phyloP scores from a whole-genome alignment of 1,140 invertebrate genomes.

The Mactra quadrangularis region DNA sequence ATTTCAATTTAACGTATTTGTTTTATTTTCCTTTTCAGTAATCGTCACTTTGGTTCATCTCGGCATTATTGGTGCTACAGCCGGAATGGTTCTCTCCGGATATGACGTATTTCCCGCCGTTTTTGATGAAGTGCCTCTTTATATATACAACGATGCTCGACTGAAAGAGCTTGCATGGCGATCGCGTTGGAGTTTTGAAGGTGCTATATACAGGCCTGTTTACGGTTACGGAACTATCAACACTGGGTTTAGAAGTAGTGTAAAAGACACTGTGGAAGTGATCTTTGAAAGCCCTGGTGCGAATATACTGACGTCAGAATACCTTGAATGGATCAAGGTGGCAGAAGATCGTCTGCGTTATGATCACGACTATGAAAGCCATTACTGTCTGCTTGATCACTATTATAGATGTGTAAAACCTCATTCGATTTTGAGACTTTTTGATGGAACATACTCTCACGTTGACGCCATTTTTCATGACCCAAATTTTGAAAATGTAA shows the following conservation, averaged over 20 bases:
- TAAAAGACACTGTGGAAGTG: constrained; percentile 45
- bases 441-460: constrained; percentile 57
- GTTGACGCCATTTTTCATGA: constrained; percentile 50
- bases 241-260: constrained; percentile 30
- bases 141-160: constrained; percentile 55
- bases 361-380: constrained; percentile 15
- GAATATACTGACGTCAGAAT: constrained; percentile 36
- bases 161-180: constrained; percentile 60
- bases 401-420: constrained; percentile 45
- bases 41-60: constrained; percentile 15
- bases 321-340: constrained; percentile 31
- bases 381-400: constrained; percentile 38
- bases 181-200: background rate
- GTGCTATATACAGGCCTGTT: constrained; percentile 26
- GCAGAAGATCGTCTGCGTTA: constrained; percentile 48
- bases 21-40: constrained; percentile 54
- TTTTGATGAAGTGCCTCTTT: constrained; percentile 63
- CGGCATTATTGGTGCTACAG: constrained; percentile 64
- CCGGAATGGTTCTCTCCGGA: constrained; percentile 46
- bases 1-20: too few species aligned
- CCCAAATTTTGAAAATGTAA: constrained; percentile 43
- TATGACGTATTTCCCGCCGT: constrained; percentile 65
- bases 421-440: constrained; percentile 52
- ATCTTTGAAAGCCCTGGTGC: constrained; percentile 45
- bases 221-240: constrained; percentile 11